phyloP scores from a whole-genome alignment of 2,797 vertebrate species.

The Sebastes taczanowskii region DNA sequence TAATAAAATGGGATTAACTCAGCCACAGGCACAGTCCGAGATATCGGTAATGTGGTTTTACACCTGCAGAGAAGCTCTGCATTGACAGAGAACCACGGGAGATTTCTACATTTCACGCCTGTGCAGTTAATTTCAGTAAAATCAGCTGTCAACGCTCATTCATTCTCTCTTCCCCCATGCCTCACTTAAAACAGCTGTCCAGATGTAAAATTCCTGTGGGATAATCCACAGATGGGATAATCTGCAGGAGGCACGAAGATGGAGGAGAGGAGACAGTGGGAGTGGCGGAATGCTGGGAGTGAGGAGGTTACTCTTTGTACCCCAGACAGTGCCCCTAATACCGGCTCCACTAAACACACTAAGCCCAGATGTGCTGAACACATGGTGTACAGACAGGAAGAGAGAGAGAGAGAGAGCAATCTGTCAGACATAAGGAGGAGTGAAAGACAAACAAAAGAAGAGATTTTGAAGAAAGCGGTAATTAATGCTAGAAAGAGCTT shows the following conservation, averaged over 20 bases:
- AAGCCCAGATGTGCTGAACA: slow-evolving; percentile 55
- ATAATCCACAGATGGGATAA: slow-evolving; percentile 58
- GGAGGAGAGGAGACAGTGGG: slow-evolving; percentile 15
- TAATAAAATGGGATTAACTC: slow-evolving; percentile 13
- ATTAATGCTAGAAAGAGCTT: slow-evolving; percentile 59
- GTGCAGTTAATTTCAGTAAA: slow-evolving; percentile 36
- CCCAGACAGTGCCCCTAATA: slow-evolving; percentile 58
- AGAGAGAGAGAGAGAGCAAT: slow-evolving; percentile 22
- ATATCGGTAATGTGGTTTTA: slow-evolving; percentile 19
- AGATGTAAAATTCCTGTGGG: slow-evolving; percentile 55
- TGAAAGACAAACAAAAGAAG: slow-evolving; percentile 8
- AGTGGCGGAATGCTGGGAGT: slow-evolving; percentile 20
- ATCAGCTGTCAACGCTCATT: not conserved
- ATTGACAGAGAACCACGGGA: not conserved
- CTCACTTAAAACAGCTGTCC: slow-evolving; percentile 42
- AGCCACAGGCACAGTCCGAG: not conserved
- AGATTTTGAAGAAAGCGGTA: slow-evolving; percentile 39
- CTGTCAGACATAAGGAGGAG: slow-evolving; percentile 44
- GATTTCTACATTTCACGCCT: slow-evolving; percentile 21
- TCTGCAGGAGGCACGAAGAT: slow-evolving; percentile 10
- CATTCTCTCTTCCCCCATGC: not conserved
- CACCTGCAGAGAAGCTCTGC: not conserved
- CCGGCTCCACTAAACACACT: slow-evolving; percentile 36
- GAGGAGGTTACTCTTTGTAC: slow-evolving; percentile 12
- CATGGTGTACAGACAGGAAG: slow-evolving; percentile 37